Conservation (phyloP, 2,113 vertebrate species). For the Platysteira castanea region DNA sequence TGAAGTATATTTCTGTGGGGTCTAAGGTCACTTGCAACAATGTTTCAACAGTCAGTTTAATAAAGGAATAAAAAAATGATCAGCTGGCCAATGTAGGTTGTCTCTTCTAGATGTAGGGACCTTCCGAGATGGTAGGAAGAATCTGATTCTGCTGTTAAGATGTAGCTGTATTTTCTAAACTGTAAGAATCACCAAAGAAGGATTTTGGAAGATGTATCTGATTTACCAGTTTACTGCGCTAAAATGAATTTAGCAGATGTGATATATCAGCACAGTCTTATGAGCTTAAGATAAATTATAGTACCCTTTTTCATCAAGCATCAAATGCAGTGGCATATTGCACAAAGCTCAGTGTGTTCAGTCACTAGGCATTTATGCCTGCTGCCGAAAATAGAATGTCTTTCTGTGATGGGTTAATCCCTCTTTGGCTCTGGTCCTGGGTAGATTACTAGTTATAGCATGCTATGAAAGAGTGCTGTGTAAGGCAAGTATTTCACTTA, state of each 20-base stretch:
- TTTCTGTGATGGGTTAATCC: conserved; percentile 78
- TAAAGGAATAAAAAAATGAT: not conserved
- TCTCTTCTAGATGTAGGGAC: not conserved
- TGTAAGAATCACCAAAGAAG: not conserved
- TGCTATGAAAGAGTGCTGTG: conserved; percentile 54
- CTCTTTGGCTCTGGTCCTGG: conserved; percentile 69
- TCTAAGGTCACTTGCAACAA: not conserved
- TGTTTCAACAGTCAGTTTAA: not conserved
- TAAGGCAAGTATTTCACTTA: conserved; percentile 54
- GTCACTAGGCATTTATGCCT: conserved; percentile 67
- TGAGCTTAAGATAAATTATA: not conserved
- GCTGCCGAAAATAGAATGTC: conserved; percentile 76
- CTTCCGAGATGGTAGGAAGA: not conserved
- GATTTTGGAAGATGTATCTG: not conserved
- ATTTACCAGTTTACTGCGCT: not conserved
- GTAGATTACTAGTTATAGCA: conserved; percentile 72
- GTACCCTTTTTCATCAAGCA: conserved; percentile 4
- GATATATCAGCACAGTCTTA: not conserved
- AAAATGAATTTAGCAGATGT: not conserved
- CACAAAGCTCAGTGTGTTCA: conserved; percentile 48
- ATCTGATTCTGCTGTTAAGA: not conserved
- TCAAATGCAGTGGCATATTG: not conserved
- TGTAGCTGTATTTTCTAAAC: not conserved
- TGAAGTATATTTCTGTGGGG: not conserved
- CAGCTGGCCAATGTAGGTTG: not conserved